A percentile compares a stretch with the other conserved stretches of the same genome.
These are phyloP conservation scores for Apostichopus leukothele DNA, from an alignment of 53 echinoderm and acorn worm genomes.

Conservation along the genomic window DNA sequence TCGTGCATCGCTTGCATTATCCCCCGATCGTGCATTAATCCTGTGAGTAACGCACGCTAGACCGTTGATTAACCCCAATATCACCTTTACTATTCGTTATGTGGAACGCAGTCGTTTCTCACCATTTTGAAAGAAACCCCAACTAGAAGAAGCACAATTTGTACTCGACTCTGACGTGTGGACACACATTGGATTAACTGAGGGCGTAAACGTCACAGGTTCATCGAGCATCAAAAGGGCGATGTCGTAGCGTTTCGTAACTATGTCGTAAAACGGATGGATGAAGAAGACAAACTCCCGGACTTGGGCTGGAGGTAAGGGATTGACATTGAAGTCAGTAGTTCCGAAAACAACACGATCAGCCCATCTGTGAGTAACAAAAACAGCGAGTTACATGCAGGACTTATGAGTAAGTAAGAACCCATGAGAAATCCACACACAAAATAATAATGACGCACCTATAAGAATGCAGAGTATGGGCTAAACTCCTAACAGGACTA, in stretches of 20 bases:
- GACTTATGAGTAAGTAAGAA: too few species aligned
- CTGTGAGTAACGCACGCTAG: too few species aligned
- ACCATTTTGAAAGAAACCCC: constrained; percentile 18
- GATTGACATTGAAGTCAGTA: neutral
- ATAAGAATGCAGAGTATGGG: too few species aligned
- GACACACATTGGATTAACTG: constrained; percentile 18
- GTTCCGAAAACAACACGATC: constrained; percentile 31
- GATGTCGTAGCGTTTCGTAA: neutral
- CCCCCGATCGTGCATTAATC: too few species aligned
- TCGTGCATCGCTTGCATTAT: too few species aligned
- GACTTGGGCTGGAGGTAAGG: constrained; percentile 6
- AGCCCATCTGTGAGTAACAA: constrained; percentile 13
- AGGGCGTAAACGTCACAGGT: neutral
- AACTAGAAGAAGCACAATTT: constrained; percentile 15
- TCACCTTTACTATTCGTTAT: too few species aligned
- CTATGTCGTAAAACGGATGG: neutral
- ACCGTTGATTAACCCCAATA: too few species aligned
- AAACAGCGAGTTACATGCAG: too few species aligned
- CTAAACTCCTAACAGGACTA: too few species aligned
- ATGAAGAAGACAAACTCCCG: constrained; percentile 11
- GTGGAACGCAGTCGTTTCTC: neutral
- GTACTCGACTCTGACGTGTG: neutral
- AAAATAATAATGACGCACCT: too few species aligned
- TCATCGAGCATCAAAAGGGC: constrained; percentile 39
- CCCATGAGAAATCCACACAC: neutral